A percentile compares a stretch with the other conserved stretches of the same genome.
phyloP scores from a whole-genome alignment of 2,797 vertebrate genomes.

The Triplophysa bombifrons region DNA sequence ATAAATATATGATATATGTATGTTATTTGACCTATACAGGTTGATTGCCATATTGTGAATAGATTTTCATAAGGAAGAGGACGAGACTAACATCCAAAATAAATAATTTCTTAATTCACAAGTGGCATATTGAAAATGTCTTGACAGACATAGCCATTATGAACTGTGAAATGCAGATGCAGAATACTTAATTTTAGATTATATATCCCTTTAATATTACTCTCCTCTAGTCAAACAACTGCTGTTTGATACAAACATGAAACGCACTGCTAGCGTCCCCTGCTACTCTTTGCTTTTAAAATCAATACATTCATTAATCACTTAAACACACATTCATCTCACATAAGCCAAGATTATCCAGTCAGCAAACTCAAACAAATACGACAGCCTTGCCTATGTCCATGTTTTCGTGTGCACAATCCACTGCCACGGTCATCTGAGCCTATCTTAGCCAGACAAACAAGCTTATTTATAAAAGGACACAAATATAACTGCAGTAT shows the following conservation, averaged over 20 bases:
- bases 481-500: neutral
- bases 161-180: neutral
- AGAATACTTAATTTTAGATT: neutral
- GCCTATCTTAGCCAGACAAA: neutral
- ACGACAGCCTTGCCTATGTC: neutral
- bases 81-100: too few relatives aligned
- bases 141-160: too few relatives aligned
- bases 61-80: too few relatives aligned
- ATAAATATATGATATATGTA: too few relatives aligned
- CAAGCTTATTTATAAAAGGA: neutral
- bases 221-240: conserved; percentile 48
- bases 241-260: conserved; percentile 37
- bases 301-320: conserved; percentile 49
- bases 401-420: neutral
- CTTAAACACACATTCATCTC: conserved; percentile 17
- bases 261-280: neutral
- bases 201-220: conserved; percentile 13
- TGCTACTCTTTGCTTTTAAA: conserved; percentile 32
- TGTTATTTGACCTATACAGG: too few relatives aligned
- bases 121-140: too few relatives aligned
- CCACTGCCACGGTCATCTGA: neutral
- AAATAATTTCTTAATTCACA: too few relatives aligned
- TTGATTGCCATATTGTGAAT: too few relatives aligned
- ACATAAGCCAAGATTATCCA: conserved; percentile 15
- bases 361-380: conserved; percentile 21